A percentile compares a stretch with the other conserved stretches of the same genome.
These are phyloP conservation scores for Teleogryllus occipitalis DNA, from an alignment of 1,140 invertebrate genomes.

Conservation along the genomic window DNA sequence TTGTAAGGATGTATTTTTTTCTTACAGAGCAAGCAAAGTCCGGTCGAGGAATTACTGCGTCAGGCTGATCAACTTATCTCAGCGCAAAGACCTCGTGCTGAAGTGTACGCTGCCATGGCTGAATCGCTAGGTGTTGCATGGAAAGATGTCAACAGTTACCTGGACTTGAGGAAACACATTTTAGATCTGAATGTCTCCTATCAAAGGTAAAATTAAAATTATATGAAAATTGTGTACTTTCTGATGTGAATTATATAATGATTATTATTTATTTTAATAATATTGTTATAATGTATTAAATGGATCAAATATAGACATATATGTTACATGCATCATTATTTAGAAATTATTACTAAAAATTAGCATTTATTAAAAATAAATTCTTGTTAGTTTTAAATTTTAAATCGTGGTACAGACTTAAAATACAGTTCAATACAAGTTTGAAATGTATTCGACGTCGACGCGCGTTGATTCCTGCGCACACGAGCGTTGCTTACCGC, in stretches of 20 bases:
- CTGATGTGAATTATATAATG: not conserved
- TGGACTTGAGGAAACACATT: constrained; percentile 68
- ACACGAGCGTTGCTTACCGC: no score
- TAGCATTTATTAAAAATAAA: no score
- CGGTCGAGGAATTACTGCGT: constrained; percentile 78
- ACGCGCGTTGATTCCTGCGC: no score
- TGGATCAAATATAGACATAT: no score
- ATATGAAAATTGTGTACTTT: not conserved
- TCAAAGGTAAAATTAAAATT: constrained; percentile 42
- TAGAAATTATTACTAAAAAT: no score
- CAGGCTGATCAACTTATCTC: constrained; percentile 77
- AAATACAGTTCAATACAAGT: no score
- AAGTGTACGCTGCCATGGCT: constrained; percentile 86
- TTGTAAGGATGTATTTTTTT: constrained; percentile 2
- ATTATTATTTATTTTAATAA: no score
- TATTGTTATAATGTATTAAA: no score
- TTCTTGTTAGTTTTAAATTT: no score
- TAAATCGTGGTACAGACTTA: no score
- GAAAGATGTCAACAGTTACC: constrained; percentile 74
- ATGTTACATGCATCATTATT: no score
- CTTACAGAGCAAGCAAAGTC: constrained; percentile 76
- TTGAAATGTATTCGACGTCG: no score
- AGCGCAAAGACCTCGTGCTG: constrained; percentile 63
- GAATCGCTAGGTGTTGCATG: constrained; percentile 79
- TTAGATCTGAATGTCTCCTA: constrained; percentile 67